A percentile compares a stretch with the other conserved stretches of the same genome.
These are phyloP conservation scores for Steinernema hermaphroditum DNA, from an alignment of 2,888 invertebrate species.

Conservation along the genomic window DNA sequence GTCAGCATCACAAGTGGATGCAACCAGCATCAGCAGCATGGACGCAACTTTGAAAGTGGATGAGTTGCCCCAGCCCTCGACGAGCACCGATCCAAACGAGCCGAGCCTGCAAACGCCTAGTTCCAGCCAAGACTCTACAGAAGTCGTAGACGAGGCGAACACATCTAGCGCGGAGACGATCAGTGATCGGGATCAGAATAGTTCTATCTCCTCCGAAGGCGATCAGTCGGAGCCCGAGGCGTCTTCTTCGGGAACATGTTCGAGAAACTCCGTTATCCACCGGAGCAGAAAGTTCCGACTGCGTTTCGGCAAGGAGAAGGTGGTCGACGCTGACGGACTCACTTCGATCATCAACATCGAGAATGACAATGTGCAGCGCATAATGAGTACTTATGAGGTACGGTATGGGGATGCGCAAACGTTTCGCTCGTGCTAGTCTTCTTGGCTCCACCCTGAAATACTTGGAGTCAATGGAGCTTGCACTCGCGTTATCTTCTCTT, in stretches of 20 bases:
- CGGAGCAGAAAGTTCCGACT: constrained; percentile 12
- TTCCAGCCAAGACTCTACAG: no score
- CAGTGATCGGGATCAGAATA: neutral
- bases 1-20: neutral
- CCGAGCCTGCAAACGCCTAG: no score
- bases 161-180: neutral
- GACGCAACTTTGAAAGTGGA: neutral
- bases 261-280: constrained; percentile 2
- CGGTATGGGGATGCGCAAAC: no score
- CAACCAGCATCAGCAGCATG: neutral
- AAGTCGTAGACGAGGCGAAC: no score
- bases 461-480: no score
- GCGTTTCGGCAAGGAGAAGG: constrained; percentile 25
- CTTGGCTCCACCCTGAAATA: no score
- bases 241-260: neutral
- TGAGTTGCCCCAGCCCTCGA: neutral
- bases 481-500: no score
- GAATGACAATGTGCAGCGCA: neutral
- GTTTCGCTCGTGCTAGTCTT: no score
- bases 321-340: constrained; percentile 13
- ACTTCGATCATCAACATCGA: constrained; percentile 23
- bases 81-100: no score
- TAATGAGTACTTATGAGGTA: constrained; percentile 1
- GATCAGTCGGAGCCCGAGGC: constrained; percentile 10
- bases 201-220: neutral